phyloP scores from a whole-genome alignment of 2,113 vertebrate species.

The Bagarius yarrelli region DNA sequence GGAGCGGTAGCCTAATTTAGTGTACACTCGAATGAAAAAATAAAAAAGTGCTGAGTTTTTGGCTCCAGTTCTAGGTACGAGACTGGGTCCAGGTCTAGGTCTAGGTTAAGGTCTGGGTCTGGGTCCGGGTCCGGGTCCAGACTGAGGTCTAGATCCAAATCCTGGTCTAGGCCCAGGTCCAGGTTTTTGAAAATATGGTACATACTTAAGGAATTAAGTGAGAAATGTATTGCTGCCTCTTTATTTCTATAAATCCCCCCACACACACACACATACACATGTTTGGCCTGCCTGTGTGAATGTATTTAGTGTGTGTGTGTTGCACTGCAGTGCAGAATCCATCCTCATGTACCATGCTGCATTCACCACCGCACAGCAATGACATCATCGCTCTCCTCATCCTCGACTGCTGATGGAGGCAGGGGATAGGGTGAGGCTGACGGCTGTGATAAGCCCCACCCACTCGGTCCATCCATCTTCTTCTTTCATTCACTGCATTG shows the following conservation, averaged over 20 bases:
- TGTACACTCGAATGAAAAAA: no score
- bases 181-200: no score
- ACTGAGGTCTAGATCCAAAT: no score
- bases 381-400: conserved; percentile 46
- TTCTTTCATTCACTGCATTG: conserved; percentile 42
- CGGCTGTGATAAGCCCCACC: conserved; percentile 13
- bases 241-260: neutral
- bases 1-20: conserved; percentile 4
- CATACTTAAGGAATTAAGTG: no score
- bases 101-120: no score
- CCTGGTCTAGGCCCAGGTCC: no score
- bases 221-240: neutral
- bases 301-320: conserved; percentile 19
- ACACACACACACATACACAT: neutral
- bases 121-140: no score
- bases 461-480: neutral
- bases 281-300: neutral
- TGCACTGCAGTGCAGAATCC: conserved; percentile 31
- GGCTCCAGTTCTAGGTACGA: no score
- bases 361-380: conserved; percentile 31
- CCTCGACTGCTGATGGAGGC: conserved; percentile 39
- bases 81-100: no score
- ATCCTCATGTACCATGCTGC: conserved; percentile 39
- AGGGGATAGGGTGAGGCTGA: neutral
- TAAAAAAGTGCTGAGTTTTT: no score